These are phyloP conservation scores for Tachina grossa DNA, from an alignment of 2,888 invertebrate genomes.

Conservation along the genomic window DNA sequence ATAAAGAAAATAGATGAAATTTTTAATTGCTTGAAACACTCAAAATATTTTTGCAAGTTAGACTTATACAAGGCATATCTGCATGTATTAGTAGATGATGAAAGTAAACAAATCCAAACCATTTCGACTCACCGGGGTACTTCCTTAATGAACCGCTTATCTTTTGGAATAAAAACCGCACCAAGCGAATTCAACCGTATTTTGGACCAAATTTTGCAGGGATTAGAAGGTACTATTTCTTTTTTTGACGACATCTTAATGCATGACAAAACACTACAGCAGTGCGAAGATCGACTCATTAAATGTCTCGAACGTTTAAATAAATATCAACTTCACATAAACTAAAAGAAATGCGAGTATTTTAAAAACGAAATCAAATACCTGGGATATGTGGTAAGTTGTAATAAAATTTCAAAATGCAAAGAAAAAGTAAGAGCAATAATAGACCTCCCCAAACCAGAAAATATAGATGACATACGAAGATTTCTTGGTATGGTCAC, in stretches of 20 bases:
- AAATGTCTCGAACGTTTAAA: not conserved
- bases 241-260: slow-evolving; percentile 36
- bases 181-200: slow-evolving; percentile 41
- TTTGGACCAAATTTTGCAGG: slow-evolving; percentile 47
- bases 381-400: too few relatives aligned
- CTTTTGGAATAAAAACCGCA: slow-evolving; percentile 18
- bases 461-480: too few relatives aligned
- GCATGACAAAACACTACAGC: not conserved
- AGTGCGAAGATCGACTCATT: not conserved
- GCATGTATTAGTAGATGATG: too few relatives aligned
- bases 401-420: too few relatives aligned
- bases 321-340: not conserved
- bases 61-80: too few relatives aligned
- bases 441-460: too few relatives aligned
- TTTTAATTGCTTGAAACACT: not conserved
- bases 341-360: slow-evolving; percentile 48
- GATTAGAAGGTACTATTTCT: slow-evolving; percentile 35
- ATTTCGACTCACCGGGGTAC: too few relatives aligned
- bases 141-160: not conserved
- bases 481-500: too few relatives aligned
- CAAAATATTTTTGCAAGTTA: not conserved
- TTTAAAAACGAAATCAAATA: too few relatives aligned
- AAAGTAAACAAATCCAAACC: too few relatives aligned
- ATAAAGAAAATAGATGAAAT: not conserved
- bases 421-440: too few relatives aligned